These are phyloP conservation scores for Nemopilema nomurai DNA, from an alignment of 30 jellyfish, hydroid and myxozoan genomes.

Conservation along the genomic window DNA sequence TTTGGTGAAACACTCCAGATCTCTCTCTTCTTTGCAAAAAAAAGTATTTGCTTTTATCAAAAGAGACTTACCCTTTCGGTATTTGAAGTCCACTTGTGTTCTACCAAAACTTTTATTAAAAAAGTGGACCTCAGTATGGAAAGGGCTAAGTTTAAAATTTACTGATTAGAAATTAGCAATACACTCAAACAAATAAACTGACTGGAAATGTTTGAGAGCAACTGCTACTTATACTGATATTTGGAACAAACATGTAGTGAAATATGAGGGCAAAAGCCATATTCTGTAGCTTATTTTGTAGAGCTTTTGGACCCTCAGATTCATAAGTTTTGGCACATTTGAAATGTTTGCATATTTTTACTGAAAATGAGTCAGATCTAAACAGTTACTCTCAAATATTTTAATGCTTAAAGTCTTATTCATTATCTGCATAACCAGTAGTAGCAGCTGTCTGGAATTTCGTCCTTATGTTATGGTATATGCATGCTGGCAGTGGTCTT, in stretches of 20 bases:
- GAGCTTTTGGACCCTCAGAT: not conserved
- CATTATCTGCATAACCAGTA: constrained; percentile 11
- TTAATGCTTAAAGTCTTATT: constrained; percentile 1
- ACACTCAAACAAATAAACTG: not conserved
- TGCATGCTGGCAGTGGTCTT: constrained; percentile 47
- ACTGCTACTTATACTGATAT: constrained; percentile 24
- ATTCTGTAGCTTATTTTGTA: constrained; percentile 2
- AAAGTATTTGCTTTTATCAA: not conserved
- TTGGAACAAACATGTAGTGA: not conserved
- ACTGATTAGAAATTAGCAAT: not conserved
- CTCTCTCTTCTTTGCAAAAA: not conserved
- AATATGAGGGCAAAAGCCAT: not conserved
- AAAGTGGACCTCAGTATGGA: not conserved
- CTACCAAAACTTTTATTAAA: not conserved
- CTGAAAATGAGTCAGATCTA: not conserved
- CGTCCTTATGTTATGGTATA: constrained; percentile 23
- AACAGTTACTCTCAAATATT: not conserved
- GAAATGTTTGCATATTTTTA: not conserved
- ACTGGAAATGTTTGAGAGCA: constrained; percentile 3
- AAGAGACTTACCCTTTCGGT: not conserved
- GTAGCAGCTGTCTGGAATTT: constrained; percentile 1
- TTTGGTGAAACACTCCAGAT: constrained; percentile 12
- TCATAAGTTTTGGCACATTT: not conserved
- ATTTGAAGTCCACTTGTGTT: not conserved
- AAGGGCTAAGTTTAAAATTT: not conserved